A percentile compares a stretch with the other conserved stretches of the same genome.
These are phyloP conservation scores for Syngnathus rostellatus DNA, from an alignment of 2,797 vertebrate species.

Conservation along the genomic window DNA sequence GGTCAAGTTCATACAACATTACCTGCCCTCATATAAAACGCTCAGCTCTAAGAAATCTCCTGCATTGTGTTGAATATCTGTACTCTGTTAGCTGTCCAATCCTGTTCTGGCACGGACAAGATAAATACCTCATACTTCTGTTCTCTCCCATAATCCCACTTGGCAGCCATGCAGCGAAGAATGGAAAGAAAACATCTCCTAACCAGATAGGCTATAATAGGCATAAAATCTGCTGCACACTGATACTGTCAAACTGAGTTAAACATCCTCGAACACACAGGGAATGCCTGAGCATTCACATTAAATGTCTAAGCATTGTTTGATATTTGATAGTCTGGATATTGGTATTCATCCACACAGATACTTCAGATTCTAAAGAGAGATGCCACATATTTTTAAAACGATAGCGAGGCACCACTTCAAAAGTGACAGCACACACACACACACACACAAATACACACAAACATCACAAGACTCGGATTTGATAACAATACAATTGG, in stretches of 20 bases:
- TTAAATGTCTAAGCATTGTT: neutral
- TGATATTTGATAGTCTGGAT: neutral
- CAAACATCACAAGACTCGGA: neutral
- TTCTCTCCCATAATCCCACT: constrained; percentile 46
- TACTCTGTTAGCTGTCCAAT: constrained; percentile 14
- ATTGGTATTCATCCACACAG: neutral
- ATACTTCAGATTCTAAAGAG: neutral
- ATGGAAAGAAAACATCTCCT: constrained; percentile 28
- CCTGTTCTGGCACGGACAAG: constrained; percentile 23
- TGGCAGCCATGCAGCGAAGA: constrained; percentile 44
- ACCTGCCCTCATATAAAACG: neutral
- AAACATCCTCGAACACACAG: constrained; percentile 8
- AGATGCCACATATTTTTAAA: neutral
- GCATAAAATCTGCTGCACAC: constrained; percentile 39
- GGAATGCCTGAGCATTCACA: neutral
- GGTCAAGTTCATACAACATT: neutral
- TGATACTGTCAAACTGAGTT: constrained; percentile 24
- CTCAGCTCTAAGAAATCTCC: constrained; percentile 1
- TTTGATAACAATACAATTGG: neutral
- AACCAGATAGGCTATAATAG: constrained; percentile 34
- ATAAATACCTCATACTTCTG: constrained; percentile 51
- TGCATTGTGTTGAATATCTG: constrained; percentile 10
- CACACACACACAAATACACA: neutral
- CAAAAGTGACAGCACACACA: neutral
- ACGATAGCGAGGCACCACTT: neutral